A percentile compares a stretch with the other conserved stretches of the same genome.
Evolutionary conservation across 2,888 invertebrate species (phyloP).

Genomic region (Epirrita christyi): DNA sequence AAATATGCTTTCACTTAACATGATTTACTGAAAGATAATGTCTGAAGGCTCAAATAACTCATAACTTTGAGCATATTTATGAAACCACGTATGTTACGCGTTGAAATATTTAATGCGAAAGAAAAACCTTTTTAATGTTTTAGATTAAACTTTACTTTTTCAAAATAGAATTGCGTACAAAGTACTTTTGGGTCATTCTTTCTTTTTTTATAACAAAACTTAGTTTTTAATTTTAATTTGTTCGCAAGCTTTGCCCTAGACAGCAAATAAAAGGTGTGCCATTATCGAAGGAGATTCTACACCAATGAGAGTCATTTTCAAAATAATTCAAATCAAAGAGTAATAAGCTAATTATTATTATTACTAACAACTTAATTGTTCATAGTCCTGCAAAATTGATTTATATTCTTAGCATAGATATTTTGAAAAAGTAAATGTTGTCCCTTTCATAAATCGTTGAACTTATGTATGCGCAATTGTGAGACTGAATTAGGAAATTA

Average conservation of each 20-base stretch:
- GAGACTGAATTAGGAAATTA: conserved; percentile 80
- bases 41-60: conserved; percentile 2
- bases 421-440: conserved; percentile 18
- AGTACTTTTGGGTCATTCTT: background rate
- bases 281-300: too few relatives aligned
- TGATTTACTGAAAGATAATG: conserved; percentile 11
- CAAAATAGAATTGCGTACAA: background rate
- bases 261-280: too few relatives aligned
- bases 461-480: conserved; percentile 78
- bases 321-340: too few relatives aligned
- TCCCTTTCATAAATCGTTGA: conserved; percentile 51
- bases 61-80: conserved; percentile 12
- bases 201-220: background rate
- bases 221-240: too few relatives aligned
- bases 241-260: too few relatives aligned
- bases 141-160: background rate
- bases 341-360: too few relatives aligned
- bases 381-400: too few relatives aligned
- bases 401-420: background rate
- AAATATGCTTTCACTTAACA: conserved; percentile 9
- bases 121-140: conserved; percentile 5
- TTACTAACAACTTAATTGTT: too few relatives aligned
- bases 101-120: conserved; percentile 15
- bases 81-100: conserved; percentile 2
- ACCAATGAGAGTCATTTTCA: too few relatives aligned